A percentile compares a stretch with the other conserved stretches of the same genome.
These are phyloP conservation scores for Platichthys stellatus DNA, from an alignment of 2,113 vertebrate genomes.

Conservation along the genomic window DNA sequence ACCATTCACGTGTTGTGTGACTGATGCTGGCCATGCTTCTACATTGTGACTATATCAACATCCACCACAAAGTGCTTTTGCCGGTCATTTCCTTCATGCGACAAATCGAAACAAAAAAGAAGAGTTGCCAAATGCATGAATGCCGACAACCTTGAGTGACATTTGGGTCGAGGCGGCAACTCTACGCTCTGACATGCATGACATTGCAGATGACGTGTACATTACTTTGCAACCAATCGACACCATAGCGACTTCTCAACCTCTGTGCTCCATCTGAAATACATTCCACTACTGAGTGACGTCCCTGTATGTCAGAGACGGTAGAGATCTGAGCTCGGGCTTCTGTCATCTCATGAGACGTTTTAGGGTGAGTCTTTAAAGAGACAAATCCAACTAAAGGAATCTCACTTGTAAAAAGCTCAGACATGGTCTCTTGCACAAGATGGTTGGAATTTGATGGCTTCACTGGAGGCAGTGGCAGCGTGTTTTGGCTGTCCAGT, in stretches of 20 bases:
- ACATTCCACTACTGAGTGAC: constrained; percentile 80
- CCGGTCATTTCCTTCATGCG: constrained; percentile 72
- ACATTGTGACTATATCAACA: constrained; percentile 73
- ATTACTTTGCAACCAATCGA: constrained; percentile 78
- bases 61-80: constrained; percentile 84
- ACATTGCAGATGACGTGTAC: constrained; percentile 76
- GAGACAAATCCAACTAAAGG: constrained; percentile 45
- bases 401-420: constrained; percentile 55
- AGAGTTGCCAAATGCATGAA: constrained; percentile 94
- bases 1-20: constrained; percentile 57
- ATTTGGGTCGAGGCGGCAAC: constrained; percentile 64
- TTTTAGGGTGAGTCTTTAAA: constrained; percentile 34
- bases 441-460: constrained; percentile 42
- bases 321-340: constrained; percentile 57
- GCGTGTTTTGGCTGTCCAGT: constrained; percentile 51
- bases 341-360: constrained; percentile 54
- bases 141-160: constrained; percentile 86
- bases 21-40: constrained; percentile 67
- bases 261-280: constrained; percentile 72
- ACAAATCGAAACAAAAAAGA: constrained; percentile 53
- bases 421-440: constrained; percentile 29
- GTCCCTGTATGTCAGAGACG: constrained; percentile 78
- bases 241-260: constrained; percentile 61
- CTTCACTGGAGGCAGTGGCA: constrained; percentile 47
- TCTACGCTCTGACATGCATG: constrained; percentile 86